phyloP scores from a whole-genome alignment of 2,797 vertebrate species.

The Poeciliopsis paucimaculata region DNA sequence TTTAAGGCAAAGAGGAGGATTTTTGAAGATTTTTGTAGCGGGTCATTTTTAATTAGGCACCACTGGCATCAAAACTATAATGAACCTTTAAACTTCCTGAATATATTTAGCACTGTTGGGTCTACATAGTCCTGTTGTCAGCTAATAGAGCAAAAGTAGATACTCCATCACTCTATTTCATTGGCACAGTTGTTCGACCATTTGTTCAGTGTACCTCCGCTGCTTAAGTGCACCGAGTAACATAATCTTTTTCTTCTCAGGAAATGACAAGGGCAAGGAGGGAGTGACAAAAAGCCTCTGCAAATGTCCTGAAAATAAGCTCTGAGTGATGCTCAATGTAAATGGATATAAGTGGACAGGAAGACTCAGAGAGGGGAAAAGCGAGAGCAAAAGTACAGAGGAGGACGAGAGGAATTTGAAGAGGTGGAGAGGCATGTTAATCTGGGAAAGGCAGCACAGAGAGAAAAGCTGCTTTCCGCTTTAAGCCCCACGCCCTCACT shows the following conservation, averaged over 20 bases:
- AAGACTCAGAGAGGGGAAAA: conserved; percentile 31
- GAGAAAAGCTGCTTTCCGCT: conserved; percentile 71
- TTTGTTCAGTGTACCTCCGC: conserved; percentile 47
- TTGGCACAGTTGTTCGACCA: conserved; percentile 42
- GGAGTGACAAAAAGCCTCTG: conserved; percentile 26
- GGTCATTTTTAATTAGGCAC: conserved; percentile 1
- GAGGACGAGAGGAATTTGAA: conserved; percentile 59
- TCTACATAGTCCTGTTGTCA: conserved; percentile 22
- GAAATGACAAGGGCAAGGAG: conserved; percentile 40
- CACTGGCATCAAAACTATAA: conserved; percentile 9
- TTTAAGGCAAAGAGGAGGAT: not conserved
- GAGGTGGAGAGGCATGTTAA: conserved; percentile 76
- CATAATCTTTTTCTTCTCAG: conserved; percentile 46
- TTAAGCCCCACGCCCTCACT: conserved; percentile 69
- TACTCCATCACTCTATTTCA: conserved; percentile 56
- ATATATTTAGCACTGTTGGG: conserved; percentile 14
- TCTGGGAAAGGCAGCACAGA: conserved; percentile 65
- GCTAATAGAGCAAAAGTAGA: conserved; percentile 71
- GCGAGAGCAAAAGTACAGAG: conserved; percentile 30
- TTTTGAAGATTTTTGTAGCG: not conserved
- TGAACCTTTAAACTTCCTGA: conserved; percentile 17
- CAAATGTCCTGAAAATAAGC: conserved; percentile 39
- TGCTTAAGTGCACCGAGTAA: conserved; percentile 45
- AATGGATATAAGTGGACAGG: conserved; percentile 51
- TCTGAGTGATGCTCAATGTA: conserved; percentile 37